phyloP scores from a whole-genome alignment of 30 jellyfish, hydroid and myxozoan genomes.

The Turritopsis rubra region DNA sequence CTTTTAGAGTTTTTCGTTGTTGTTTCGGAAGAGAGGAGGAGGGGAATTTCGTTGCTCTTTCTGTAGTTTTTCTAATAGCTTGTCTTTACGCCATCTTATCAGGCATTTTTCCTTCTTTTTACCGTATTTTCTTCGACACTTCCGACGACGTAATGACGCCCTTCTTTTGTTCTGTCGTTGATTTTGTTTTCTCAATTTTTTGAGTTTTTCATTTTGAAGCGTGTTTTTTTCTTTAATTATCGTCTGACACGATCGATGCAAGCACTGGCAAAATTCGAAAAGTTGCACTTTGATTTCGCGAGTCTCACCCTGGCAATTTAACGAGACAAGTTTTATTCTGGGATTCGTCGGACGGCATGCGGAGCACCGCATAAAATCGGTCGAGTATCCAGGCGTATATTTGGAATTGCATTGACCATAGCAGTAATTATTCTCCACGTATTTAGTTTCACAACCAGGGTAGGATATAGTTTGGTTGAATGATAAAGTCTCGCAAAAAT shows the following conservation, averaged over 20 bases:
- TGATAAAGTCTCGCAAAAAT: conserved; percentile 2
- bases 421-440: conserved; percentile 1
- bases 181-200: neutral
- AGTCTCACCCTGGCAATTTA: conserved; percentile 4
- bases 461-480: neutral
- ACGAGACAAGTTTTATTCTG: neutral
- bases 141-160: conserved; percentile 3
- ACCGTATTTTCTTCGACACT: conserved; percentile 5
- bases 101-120: neutral
- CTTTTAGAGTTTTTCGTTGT: neutral
- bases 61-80: neutral
- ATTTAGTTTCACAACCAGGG: conserved; percentile 15
- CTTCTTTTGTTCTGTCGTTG: neutral
- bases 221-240: neutral
- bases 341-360: conserved; percentile 20
- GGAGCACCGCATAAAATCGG: neutral
- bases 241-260: conserved; percentile 9
- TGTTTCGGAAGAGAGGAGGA: neutral
- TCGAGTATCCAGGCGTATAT: conserved; percentile 7
- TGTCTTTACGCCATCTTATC: conserved; percentile 13
- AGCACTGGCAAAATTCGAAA: conserved; percentile 3
- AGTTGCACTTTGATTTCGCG: neutral
- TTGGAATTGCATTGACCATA: conserved; percentile 27
- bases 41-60: neutral
- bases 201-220: neutral